Evolutionary conservation across 2,797 vertebrate genomes (phyloP), one percentile per base, ranked within the genome.

Genomic region (Columba guinea): DNA sequence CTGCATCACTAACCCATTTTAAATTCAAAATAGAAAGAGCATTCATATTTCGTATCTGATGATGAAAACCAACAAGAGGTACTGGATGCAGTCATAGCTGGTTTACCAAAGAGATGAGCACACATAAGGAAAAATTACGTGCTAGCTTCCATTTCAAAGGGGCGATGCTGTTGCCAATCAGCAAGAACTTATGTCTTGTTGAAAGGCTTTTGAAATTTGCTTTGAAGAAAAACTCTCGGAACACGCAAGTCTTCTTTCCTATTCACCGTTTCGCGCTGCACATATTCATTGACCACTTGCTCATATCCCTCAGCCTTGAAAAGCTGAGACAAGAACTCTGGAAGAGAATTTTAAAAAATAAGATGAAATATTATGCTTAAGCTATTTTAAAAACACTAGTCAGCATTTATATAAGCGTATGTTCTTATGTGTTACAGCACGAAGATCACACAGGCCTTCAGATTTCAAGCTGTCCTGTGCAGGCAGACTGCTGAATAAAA

Each of bases 201-300:
- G n/a, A 74, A 79, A 88, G 97, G 97, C 93, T 99, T 99, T 63
- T 86, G 97, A 96, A 99, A 99, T 96, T 99, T 99, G 98, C 99
- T 98, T 97, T 99, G 99, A 86, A 99, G 98, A 94, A 99, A 99
- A 67, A 99, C 98, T 81, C 99, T 97, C 9, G 98, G 98, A 59
- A 99, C 99, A 92, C 98, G 95, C 15, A 99, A 97, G 30, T 98
- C 99, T 97, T 99, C 99, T 93, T 99, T 99, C 95, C 98, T 99
- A 88, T 99, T 99, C 81, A 99, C 98, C 0, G 99, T 99, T 97
- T 99, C 99, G 96, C 99, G 98, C 60, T 98, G 97, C 89, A 99
- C 98, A 13, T 99, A 99, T 80, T 99, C 98, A 34, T 98, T 99
- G 52, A 97, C 82, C 44, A 98, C 95, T 56, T 97, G 97, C 26